These are phyloP conservation scores for Dicycla oo DNA, from an alignment of 2,888 invertebrate genomes.

Conservation along the genomic window DNA sequence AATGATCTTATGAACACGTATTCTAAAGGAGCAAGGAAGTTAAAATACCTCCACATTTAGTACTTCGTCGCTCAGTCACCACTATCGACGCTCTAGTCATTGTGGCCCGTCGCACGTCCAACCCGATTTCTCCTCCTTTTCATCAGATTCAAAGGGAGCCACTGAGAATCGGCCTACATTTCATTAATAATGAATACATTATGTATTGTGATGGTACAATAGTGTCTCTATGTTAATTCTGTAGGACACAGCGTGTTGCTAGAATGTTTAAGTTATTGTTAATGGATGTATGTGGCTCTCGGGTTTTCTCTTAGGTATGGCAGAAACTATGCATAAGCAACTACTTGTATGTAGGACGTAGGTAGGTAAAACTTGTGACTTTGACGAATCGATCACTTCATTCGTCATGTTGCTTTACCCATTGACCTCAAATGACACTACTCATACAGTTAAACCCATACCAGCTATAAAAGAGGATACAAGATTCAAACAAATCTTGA, in stretches of 20 bases:
- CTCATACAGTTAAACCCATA: background rate
- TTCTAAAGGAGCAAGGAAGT: background rate
- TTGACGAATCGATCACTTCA: constrained; percentile 22
- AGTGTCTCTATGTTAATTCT: constrained; percentile 60
- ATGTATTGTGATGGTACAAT: constrained; percentile 58
- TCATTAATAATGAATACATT: constrained; percentile 65
- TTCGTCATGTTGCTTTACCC: background rate
- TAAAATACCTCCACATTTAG: constrained; percentile 14
- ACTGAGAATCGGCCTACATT: constrained; percentile 65
- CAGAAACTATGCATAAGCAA: background rate
- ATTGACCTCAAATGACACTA: constrained; percentile 10
- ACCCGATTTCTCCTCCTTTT: constrained; percentile 71
- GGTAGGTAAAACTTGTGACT: background rate
- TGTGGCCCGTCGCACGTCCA: constrained; percentile 64
- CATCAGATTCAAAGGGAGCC: constrained; percentile 65
- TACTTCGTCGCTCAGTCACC: background rate
- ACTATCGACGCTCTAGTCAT: constrained; percentile 33
- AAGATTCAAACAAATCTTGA: background rate
- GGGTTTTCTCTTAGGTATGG: constrained; percentile 35
- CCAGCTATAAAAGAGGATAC: background rate
- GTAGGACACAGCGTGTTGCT: constrained; percentile 48
- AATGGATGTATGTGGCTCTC: constrained; percentile 48
- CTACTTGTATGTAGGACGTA: background rate
- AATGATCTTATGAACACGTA: background rate
- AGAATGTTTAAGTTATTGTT: constrained; percentile 43